A percentile compares a stretch with the other conserved stretches of the same genome.
These are phyloP conservation scores for Carterocephalus palaemon DNA, from an alignment of 2,888 invertebrate species.

Conservation along the genomic window DNA sequence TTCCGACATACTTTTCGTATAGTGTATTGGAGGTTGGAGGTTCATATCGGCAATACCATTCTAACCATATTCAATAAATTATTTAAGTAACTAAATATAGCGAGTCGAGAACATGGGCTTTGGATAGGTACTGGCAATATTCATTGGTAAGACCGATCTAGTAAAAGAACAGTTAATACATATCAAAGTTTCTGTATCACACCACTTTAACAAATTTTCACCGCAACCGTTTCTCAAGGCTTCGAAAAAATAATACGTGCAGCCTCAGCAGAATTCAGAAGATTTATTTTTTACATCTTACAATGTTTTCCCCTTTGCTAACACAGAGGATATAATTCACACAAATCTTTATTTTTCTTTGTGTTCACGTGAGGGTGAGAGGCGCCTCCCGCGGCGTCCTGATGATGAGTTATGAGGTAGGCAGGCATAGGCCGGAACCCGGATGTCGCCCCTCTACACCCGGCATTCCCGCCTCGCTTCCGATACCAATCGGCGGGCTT, in stretches of 20 bases:
- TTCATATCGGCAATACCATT: too few relatives aligned
- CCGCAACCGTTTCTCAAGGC: too few relatives aligned
- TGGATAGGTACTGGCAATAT: too few relatives aligned
- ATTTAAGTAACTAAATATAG: too few relatives aligned
- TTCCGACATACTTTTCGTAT: neutral
- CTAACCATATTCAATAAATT: too few relatives aligned
- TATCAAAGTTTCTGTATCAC: too few relatives aligned
- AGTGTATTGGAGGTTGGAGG: too few relatives aligned
- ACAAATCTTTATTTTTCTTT: conserved; percentile 73
- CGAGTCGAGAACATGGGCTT: too few relatives aligned
- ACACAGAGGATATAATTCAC: conserved; percentile 64
- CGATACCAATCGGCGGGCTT: conserved; percentile 70
- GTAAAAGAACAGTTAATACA: too few relatives aligned
- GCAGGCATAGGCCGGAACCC: conserved; percentile 44
- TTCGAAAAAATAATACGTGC: conserved; percentile 14
- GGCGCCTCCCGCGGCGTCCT: conserved; percentile 59
- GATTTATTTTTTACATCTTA: conserved; percentile 44
- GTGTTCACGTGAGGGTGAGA: conserved; percentile 56
- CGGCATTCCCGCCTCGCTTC: conserved; percentile 63
- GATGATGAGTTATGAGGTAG: conserved; percentile 73
- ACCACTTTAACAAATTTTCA: too few relatives aligned
- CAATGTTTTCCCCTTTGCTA: conserved; percentile 53
- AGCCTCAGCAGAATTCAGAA: conserved; percentile 25
- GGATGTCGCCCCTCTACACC: conserved; percentile 69
- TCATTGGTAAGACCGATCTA: too few relatives aligned